These are phyloP conservation scores for Tylochromis polylepis DNA, from an alignment of 2,113 vertebrate genomes.

Conservation along the genomic window DNA sequence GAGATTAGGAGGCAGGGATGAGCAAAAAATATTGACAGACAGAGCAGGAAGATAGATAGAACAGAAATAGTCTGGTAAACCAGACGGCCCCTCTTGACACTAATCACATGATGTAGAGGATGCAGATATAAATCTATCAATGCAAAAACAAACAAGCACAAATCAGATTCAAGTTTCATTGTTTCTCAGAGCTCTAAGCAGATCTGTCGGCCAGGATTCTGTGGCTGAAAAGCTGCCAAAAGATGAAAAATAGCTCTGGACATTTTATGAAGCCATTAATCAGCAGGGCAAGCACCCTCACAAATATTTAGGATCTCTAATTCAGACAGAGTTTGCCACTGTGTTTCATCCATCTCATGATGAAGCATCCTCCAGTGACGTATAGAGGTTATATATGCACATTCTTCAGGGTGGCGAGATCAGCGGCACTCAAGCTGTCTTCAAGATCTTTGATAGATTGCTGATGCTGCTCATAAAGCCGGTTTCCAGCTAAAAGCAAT, in stretches of 20 bases:
- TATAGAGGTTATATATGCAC: slow-evolving; percentile 52
- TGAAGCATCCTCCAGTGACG: slow-evolving; percentile 42
- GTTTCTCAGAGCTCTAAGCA: not conserved
- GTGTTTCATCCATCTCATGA: slow-evolving; percentile 54
- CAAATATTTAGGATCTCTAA: slow-evolving; percentile 56
- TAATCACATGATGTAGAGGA: not conserved
- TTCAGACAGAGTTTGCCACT: slow-evolving; percentile 15
- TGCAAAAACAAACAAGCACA: not conserved
- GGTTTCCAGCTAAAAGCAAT: not conserved
- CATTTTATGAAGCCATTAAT: slow-evolving; percentile 53
- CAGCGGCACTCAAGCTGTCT: slow-evolving; percentile 47
- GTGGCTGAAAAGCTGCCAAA: slow-evolving; percentile 17
- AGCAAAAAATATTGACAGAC: not conserved
- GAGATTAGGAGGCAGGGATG: not conserved
- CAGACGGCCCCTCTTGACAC: not conserved
- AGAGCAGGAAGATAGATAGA: not conserved
- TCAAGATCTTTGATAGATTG: slow-evolving; percentile 33
- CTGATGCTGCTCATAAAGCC: slow-evolving; percentile 28
- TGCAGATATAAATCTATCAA: not conserved
- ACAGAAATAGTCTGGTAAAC: not conserved
- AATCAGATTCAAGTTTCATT: slow-evolving; percentile 1
- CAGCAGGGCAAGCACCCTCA: slow-evolving; percentile 38
- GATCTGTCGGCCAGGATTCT: not conserved
- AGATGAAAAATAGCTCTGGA: slow-evolving; percentile 31
- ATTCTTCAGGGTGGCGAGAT: slow-evolving; percentile 48